phyloP scores from a whole-genome alignment of 2,797 vertebrate genomes.

The Acipenser transmontanus region DNA sequence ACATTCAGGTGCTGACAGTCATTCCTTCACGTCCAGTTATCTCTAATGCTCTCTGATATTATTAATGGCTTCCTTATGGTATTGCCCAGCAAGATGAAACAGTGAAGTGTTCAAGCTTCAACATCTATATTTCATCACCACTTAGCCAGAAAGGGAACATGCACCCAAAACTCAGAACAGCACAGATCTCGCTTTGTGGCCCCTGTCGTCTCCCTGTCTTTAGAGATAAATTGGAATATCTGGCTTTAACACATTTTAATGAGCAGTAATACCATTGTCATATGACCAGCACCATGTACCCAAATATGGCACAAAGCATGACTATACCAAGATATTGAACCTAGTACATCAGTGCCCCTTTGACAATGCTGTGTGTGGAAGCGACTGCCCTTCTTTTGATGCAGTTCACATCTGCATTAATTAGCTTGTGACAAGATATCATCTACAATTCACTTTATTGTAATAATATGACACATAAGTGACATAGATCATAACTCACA shows the following conservation, averaged over 20 bases:
- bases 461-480: too few species aligned
- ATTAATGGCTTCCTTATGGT: conserved; percentile 71
- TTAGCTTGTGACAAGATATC: too few species aligned
- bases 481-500: too few species aligned
- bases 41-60: conserved; percentile 67
- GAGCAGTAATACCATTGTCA: conserved; percentile 14
- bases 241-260: conserved; percentile 14
- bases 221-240: conserved; percentile 55
- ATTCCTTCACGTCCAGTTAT: conserved; percentile 65
- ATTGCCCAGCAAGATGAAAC: conserved; percentile 66
- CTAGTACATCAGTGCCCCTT: neutral
- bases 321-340: neutral
- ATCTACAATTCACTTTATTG: too few species aligned
- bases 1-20: conserved; percentile 63
- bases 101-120: conserved; percentile 57
- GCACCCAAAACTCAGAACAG: conserved; percentile 34
- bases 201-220: conserved; percentile 43
- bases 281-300: neutral
- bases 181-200: conserved; percentile 33
- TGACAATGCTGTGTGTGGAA: too few species aligned
- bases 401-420: too few species aligned
- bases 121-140: conserved; percentile 73
- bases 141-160: conserved; percentile 41
- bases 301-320: neutral
- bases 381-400: too few species aligned